Base-by-base conservation (phyloP, 2,797 vertebrate genomes). In the Passerculus sandwichensis region DNA sequence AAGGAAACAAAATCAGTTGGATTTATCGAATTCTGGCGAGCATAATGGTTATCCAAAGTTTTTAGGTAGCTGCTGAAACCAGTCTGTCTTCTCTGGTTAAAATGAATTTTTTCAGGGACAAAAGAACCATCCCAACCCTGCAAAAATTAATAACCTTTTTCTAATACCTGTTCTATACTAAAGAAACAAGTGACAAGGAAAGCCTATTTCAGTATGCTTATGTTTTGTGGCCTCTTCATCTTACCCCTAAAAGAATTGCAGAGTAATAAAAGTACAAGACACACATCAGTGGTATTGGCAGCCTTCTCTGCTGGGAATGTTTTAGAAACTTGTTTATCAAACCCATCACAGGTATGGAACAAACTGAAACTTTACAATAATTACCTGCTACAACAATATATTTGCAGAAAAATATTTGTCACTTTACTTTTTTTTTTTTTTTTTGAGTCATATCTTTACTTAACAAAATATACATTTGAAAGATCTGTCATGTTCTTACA, bases 21-120 rank as follows among this genome's bases (percentile, higher is more conserved):
- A 69, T 77, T 69, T 83, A 64, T 82, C 4, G 0, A 57, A 50
- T 82, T 64, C 34, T 76, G 34, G 15, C 1, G 0, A 71, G 25
- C 11, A 3, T 65, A 85, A 71, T 11, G 34, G 32, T 59, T 80
- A 47, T 51, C 36, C 57, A 61, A 70, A 77, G 27, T 14, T 91
- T 93, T 83, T 32, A 80, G 78, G 69, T 65, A 92, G 42, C 38
- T 85, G 32, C 23, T 93, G 45, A 85, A 60, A 71, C 38, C 54
- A 61, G 65, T 69, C 23, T 74, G 29, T 47, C 59, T 72, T 86
- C 36, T 65, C 38, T 74, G 12, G 36, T 67, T 71, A 54, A 85
- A 93, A 84, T 36, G 1, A 67, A 73, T 54, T 80, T 15, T 88
- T 92, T 80, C 30, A 50, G n/a, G 21, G 15, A 79, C 29, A 88